Percentiles rank a stretch among this genome's conserved stretches.
phyloP scores from a whole-genome alignment of 2,113 vertebrate species.

The Oryctolagus cuniculus region mOryCun1.1 NC_091434.1:14864001-14864500 shows the following conservation, averaged over 20 bases:
- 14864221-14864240: neutral
- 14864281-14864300: neutral
- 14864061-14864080: neutral
- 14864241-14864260: neutral
- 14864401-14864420: neutral
- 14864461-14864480: neutral
- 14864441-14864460: neutral
- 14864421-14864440: neutral
- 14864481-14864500: neutral
- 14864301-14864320: neutral
- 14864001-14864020: neutral
- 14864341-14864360: neutral
- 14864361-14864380: neutral
- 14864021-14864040: neutral
- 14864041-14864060: neutral
- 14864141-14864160: accelerated
- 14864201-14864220: neutral
- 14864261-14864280: neutral
- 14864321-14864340: neutral
- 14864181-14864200: neutral
- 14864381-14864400: neutral
- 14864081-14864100: neutral
- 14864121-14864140: neutral
- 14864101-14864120: accelerated
- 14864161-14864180: neutral